Evolutionary conservation across 2,113 vertebrate genomes (phyloP).

Genomic region (Scomber japonicus): DNA sequence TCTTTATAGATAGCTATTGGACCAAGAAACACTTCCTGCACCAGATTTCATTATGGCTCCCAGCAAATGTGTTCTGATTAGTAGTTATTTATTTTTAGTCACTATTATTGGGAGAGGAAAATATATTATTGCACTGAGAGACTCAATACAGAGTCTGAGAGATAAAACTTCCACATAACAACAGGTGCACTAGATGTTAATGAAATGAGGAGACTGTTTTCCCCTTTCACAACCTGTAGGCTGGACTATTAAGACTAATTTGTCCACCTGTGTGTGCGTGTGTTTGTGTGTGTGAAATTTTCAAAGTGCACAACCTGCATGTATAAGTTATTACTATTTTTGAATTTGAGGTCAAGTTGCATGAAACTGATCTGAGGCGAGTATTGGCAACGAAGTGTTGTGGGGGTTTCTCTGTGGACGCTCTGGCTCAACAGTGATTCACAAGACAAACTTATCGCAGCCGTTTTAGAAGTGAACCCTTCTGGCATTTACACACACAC

Average conservation of each 20-base stretch:
- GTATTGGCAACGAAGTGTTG: constrained; percentile 46
- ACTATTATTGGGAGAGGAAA: neutral
- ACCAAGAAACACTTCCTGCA: too few relatives aligned
- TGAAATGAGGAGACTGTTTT: neutral
- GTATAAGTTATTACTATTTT: constrained; percentile 67
- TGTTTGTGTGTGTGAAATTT: neutral
- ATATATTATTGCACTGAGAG: neutral
- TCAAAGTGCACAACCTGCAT: neutral
- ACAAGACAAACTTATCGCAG: constrained; percentile 57
- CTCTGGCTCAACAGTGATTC: constrained; percentile 43
- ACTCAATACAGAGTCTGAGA: neutral
- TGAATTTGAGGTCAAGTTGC: constrained; percentile 75
- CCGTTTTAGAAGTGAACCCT: constrained; percentile 39
- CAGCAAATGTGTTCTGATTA: neutral
- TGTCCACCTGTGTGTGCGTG: constrained; percentile 2
- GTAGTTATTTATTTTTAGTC: neutral
- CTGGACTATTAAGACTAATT: neutral
- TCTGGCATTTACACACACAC: constrained; percentile 37
- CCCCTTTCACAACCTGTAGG: neutral
- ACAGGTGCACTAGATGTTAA: neutral
- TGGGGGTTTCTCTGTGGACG: constrained; percentile 28
- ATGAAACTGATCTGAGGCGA: constrained; percentile 74
- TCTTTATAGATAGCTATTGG: too few relatives aligned
- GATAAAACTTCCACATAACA: neutral
- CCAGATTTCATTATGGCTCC: too few relatives aligned